Conservation (phyloP, 2,888 invertebrate species). For the Parochlus steinenii region DNA sequence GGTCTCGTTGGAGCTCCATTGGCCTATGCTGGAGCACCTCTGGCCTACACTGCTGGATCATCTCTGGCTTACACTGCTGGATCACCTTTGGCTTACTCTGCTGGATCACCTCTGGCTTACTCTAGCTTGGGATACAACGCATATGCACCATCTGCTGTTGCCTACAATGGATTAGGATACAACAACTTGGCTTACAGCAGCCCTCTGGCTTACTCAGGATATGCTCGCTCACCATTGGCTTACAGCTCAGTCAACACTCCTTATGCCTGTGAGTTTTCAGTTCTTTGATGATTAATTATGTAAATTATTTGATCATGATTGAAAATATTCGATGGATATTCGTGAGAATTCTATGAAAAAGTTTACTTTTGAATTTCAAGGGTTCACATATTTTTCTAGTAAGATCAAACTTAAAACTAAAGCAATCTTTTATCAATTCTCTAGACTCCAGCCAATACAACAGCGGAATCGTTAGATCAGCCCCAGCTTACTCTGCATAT, state of each 20-base stretch:
- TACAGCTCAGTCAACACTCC: background rate
- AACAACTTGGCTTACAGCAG: background rate
- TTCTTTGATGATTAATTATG: background rate
- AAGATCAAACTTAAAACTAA: background rate
- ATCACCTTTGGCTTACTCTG: constrained; percentile 1
- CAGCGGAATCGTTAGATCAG: too few species aligned
- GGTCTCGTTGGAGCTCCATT: constrained; percentile 20
- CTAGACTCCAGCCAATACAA: too few species aligned
- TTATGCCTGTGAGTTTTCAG: too few species aligned
- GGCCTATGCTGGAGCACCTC: constrained; percentile 20
- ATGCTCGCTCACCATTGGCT: background rate
- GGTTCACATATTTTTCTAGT: too few species aligned
- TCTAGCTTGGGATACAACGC: too few species aligned
- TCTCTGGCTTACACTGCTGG: background rate
- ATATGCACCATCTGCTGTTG: constrained; percentile 2
- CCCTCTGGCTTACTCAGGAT: background rate
- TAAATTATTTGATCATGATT: background rate
- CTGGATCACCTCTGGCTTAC: constrained; percentile 9
- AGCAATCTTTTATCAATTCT: too few species aligned
- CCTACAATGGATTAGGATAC: constrained; percentile 5
- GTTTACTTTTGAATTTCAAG: too few species aligned
- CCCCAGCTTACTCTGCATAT: too few species aligned
- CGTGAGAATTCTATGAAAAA: too few species aligned
- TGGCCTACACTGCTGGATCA: constrained; percentile 13
- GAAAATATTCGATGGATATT: too few species aligned